Conservation (phyloP, 1,140 invertebrate species). For the Drosophila arawakana region DNA sequence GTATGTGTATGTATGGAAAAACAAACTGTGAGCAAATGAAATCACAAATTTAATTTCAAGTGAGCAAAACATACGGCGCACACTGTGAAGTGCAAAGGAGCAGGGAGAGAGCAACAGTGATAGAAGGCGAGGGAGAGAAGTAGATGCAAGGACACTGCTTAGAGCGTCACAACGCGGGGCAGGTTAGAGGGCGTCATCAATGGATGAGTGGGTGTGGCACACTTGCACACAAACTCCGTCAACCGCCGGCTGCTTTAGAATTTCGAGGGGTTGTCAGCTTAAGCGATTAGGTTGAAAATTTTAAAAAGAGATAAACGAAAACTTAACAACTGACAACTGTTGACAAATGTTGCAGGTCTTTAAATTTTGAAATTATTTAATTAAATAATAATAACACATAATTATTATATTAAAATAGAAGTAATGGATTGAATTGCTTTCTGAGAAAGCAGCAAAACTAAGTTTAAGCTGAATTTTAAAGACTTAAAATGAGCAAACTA, state of each 20-base stretch:
- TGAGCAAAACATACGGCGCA: slow-evolving; percentile 78
- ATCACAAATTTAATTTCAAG: slow-evolving; percentile 81
- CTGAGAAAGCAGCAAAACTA: no score
- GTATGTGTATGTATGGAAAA: slow-evolving; percentile 11
- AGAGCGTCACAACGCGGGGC: slow-evolving; percentile 33
- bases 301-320: slow-evolving; percentile 20
- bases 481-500: no score
- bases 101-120: background rate
- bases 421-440: no score
- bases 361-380: background rate
- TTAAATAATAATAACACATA: background rate
- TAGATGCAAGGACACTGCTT: slow-evolving; percentile 13
- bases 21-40: slow-evolving; percentile 75
- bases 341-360: slow-evolving; percentile 20
- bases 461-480: no score
- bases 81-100: background rate
- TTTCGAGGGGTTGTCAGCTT: slow-evolving; percentile 52
- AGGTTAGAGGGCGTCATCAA: slow-evolving; percentile 33
- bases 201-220: slow-evolving; percentile 48
- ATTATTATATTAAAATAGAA: no score
- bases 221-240: slow-evolving; percentile 20
- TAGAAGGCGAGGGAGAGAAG: background rate
- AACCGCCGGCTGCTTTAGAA: slow-evolving; percentile 52
- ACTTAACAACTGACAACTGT: slow-evolving; percentile 41
- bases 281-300: slow-evolving; percentile 54